Evolutionary conservation across 35 echinoderm and acorn worm genomes (phyloP).

Genomic region (Lytechinus variegatus): DNA sequence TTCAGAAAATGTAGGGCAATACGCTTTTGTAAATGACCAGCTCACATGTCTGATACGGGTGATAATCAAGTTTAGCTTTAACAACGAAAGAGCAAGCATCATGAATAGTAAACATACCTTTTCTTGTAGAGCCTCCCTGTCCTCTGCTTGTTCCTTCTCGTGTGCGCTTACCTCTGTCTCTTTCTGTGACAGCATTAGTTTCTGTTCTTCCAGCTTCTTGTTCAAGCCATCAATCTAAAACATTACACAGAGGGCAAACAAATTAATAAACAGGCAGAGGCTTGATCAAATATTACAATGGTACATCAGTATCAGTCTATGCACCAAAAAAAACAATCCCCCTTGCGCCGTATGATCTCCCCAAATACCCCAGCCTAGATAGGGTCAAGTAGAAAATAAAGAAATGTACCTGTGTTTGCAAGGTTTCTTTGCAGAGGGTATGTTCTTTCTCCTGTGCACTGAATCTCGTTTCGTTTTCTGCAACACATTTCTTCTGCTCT

Average conservation of each 20-base stretch:
- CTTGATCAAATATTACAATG: too few species aligned
- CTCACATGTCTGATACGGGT: too few species aligned
- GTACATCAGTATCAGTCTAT: too few species aligned
- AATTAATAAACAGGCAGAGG: not conserved
- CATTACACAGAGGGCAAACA: not conserved
- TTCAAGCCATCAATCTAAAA: not conserved
- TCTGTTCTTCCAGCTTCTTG: not conserved
- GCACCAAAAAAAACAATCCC: too few species aligned
- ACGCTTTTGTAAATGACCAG: too few species aligned
- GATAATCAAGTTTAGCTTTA: too few species aligned
- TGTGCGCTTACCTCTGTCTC: not conserved
- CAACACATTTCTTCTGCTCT: constrained; percentile 13
- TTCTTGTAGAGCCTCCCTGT: not conserved
- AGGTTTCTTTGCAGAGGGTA: not conserved
- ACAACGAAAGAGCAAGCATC: too few species aligned
- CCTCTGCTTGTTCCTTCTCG: not conserved
- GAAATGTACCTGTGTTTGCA: not conserved
- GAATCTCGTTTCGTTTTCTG: not conserved
- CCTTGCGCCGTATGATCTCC: too few species aligned
- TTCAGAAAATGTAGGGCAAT: too few species aligned
- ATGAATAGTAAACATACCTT: not conserved
- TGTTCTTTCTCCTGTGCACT: not conserved
- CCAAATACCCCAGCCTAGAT: too few species aligned
- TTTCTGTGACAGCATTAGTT: not conserved
- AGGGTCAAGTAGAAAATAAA: too few species aligned